Conservation (phyloP, 2,113 vertebrate genomes). For the Gnathonemus echidnorhynchus region DNA sequence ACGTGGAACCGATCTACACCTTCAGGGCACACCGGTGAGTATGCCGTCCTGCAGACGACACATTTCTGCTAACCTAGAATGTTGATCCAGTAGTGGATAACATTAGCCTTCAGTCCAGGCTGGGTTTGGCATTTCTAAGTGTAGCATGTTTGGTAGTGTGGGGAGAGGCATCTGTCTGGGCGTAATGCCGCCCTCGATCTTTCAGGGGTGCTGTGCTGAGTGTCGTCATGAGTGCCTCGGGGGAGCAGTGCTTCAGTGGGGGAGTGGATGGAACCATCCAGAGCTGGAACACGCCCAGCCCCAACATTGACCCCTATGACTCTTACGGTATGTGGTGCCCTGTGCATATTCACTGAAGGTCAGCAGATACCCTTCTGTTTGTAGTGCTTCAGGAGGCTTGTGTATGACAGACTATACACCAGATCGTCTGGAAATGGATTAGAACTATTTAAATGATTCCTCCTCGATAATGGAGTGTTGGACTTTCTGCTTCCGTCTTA, state of each 20-base stretch:
- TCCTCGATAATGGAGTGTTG: neutral
- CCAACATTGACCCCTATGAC: conserved; percentile 93
- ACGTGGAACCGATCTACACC: conserved; percentile 97
- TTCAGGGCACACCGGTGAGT: conserved; percentile 95
- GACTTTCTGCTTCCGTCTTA: neutral
- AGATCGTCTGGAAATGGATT: neutral
- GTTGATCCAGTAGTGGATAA: neutral
- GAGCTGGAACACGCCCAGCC: conserved; percentile 91
- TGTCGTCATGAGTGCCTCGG: conserved; percentile 91
- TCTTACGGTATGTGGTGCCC: conserved; percentile 72
- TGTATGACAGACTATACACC: neutral
- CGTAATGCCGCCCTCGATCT: neutral
- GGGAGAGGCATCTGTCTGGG: neutral
- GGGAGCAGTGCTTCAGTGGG: conserved; percentile 95
- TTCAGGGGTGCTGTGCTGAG: conserved; percentile 87
- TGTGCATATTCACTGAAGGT: accelerated
- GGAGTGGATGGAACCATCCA: conserved; percentile 88
- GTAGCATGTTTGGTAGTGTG: neutral
- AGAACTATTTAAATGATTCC: neutral
- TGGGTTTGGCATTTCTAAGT: neutral
- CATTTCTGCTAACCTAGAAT: neutral
- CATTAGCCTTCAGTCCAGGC: neutral
- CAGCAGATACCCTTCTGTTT: neutral
- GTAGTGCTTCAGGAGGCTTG: neutral
- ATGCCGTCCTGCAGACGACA: neutral